A percentile compares a stretch with the other conserved stretches of the same genome.
Conservation (phyloP, 2,888 invertebrate species). For the Hirtodrosophila duncani region DNA sequence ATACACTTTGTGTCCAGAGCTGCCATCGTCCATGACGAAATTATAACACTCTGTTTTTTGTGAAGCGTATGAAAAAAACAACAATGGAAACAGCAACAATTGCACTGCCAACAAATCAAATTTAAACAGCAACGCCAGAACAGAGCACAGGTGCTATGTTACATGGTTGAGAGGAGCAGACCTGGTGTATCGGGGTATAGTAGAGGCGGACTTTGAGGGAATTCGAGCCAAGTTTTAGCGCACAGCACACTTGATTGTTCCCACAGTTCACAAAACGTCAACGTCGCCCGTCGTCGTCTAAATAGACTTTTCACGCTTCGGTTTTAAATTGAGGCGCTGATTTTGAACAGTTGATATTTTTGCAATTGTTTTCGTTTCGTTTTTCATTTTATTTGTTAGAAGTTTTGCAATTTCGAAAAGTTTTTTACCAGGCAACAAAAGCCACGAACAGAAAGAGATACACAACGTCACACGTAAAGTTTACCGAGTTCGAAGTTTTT, state of each 20-base stretch:
- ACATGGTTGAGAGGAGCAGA: constrained; percentile 11
- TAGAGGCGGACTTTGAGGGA: constrained; percentile 1
- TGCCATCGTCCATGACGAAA: too few relatives aligned
- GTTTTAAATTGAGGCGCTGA: constrained; percentile 70
- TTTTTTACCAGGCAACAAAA: constrained; percentile 15
- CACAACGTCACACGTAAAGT: constrained; percentile 9
- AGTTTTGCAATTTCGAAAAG: constrained; percentile 59
- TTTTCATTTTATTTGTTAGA: constrained; percentile 46
- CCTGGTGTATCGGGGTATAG: background rate
- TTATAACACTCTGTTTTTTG: background rate
- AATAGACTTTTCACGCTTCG: constrained; percentile 72
- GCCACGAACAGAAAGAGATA: constrained; percentile 1
- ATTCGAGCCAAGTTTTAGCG: constrained; percentile 57
- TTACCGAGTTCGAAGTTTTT: constrained; percentile 21
- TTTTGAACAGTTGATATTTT: constrained; percentile 55
- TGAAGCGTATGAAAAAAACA: constrained; percentile 28
- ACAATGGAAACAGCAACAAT: constrained; percentile 23
- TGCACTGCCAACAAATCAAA: constrained; percentile 42
- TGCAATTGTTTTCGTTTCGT: constrained; percentile 12
- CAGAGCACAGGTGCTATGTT: constrained; percentile 37
- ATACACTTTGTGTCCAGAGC: too few relatives aligned
- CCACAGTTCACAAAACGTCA: constrained; percentile 48
- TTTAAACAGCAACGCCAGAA: constrained; percentile 46
- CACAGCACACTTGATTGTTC: constrained; percentile 66
- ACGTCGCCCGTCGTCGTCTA: constrained; percentile 30